Evolutionary conservation across 2,888 invertebrate genomes (phyloP).

Genomic region (Habrosyne pyritoides): DNA sequence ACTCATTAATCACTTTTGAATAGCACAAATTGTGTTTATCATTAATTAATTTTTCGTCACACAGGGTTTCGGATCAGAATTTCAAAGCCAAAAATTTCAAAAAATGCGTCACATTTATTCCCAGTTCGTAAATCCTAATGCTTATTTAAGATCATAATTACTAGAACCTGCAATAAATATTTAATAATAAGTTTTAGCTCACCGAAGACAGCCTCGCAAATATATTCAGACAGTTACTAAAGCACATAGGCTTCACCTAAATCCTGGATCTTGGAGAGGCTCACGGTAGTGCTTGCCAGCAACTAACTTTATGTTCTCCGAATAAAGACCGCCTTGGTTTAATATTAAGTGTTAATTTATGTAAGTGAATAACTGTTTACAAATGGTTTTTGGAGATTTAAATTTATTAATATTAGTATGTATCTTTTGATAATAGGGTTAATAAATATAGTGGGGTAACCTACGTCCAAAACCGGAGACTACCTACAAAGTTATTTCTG

Average conservation of each 20-base stretch:
- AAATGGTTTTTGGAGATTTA: not conserved
- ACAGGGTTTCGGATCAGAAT: too few relatives aligned
- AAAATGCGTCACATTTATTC: too few relatives aligned
- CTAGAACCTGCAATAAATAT: not conserved
- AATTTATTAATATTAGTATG: not conserved
- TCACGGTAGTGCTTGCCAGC: conserved; percentile 3
- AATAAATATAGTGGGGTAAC: too few relatives aligned
- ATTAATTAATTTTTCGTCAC: too few relatives aligned
- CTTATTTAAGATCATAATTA: not conserved
- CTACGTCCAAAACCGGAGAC: too few relatives aligned
- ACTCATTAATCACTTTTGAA: too few relatives aligned
- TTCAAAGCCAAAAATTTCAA: too few relatives aligned
- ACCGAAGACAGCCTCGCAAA: not conserved
- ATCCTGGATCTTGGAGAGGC: conserved; percentile 8
- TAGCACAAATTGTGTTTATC: too few relatives aligned
- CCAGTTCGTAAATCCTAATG: too few relatives aligned
- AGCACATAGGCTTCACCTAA: conserved; percentile 6
- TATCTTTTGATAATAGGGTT: too few relatives aligned
- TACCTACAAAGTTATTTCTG: too few relatives aligned
- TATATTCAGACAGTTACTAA: not conserved
- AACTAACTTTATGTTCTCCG: conserved; percentile 1
- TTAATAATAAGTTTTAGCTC: not conserved
- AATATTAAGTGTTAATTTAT: not conserved
- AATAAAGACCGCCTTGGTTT: not conserved
- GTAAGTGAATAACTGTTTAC: not conserved